Conservation (phyloP, 2,888 invertebrate species). For the Ormyrus nitidulus region DNA sequence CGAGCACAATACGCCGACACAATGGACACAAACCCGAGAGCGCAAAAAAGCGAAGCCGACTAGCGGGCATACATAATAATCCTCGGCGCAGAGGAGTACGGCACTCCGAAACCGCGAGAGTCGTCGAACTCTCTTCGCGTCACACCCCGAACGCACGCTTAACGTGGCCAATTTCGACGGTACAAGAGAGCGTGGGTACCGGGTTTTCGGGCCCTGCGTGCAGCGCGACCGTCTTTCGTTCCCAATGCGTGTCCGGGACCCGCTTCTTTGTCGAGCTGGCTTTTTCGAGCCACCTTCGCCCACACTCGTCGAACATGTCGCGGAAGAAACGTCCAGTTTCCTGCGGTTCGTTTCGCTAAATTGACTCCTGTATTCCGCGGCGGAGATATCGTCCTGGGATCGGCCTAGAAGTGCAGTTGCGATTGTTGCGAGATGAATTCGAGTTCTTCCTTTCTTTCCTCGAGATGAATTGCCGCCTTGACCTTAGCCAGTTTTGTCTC, state of each 20-base stretch:
- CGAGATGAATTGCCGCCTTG: too few relatives aligned
- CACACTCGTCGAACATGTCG: background rate
- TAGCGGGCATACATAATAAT: slow-evolving; percentile 4
- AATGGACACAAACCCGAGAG: slow-evolving; percentile 26
- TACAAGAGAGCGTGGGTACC: slow-evolving; percentile 57
- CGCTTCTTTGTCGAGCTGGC: slow-evolving; percentile 7
- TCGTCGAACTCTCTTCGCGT: slow-evolving; percentile 52
- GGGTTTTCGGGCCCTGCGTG: slow-evolving; percentile 35
- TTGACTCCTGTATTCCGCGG: slow-evolving; percentile 13
- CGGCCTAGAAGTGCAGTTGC: too few relatives aligned
- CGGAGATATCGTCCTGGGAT: too few relatives aligned
- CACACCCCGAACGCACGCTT: slow-evolving; percentile 9
- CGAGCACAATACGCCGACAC: slow-evolving; percentile 20
- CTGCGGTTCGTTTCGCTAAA: background rate
- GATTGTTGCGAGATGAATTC: too few relatives aligned
- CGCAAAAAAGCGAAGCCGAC: slow-evolving; percentile 26
- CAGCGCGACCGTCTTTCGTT: slow-evolving; percentile 46
- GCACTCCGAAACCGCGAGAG: slow-evolving; percentile 17
- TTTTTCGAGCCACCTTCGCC: background rate
- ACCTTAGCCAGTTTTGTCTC: too few relatives aligned
- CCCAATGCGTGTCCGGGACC: slow-evolving; percentile 11
- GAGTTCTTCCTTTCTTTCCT: too few relatives aligned
- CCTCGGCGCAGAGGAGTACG: background rate
- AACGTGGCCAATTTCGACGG: slow-evolving; percentile 55
- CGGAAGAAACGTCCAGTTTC: background rate